phyloP scores from a whole-genome alignment of 2,113 vertebrate species.

The Paedocypris sp. region DNA sequence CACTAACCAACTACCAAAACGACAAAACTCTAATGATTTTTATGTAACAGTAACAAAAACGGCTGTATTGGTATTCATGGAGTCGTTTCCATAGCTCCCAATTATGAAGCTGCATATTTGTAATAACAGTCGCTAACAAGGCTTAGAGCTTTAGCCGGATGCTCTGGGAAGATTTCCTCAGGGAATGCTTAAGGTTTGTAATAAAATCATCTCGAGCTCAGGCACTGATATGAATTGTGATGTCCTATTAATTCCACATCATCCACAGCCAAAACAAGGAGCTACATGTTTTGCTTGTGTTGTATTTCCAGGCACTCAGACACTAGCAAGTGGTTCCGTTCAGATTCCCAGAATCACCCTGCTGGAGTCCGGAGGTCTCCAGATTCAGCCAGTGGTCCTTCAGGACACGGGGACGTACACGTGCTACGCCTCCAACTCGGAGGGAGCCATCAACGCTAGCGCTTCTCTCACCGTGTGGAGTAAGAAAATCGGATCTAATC shows the following conservation, averaged over 20 bases:
- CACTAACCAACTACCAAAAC: slow-evolving; percentile 21
- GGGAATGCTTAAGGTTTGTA: slow-evolving; percentile 32
- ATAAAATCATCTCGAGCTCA: slow-evolving; percentile 34
- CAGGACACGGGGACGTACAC: slow-evolving; percentile 82
- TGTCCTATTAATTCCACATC: slow-evolving; percentile 28
- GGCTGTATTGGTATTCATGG: slow-evolving; percentile 29
- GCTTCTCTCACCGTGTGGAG: slow-evolving; percentile 82
- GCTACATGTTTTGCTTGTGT: slow-evolving; percentile 15
- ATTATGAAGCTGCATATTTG: slow-evolving; percentile 23
- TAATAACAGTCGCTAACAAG: slow-evolving; percentile 27
- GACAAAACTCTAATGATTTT: slow-evolving; percentile 32
- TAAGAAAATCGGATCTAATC: slow-evolving; percentile 50
- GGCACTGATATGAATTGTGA: slow-evolving; percentile 15
- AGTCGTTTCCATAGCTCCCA: slow-evolving; percentile 33
- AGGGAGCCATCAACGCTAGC: slow-evolving; percentile 67
- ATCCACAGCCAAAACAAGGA: not conserved
- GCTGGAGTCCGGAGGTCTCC: slow-evolving; percentile 79
- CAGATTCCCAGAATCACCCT: slow-evolving; percentile 76
- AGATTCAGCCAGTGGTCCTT: slow-evolving; percentile 68
- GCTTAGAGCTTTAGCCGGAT: slow-evolving; percentile 9
- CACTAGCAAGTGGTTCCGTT: slow-evolving; percentile 81
- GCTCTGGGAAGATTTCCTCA: slow-evolving; percentile 22
- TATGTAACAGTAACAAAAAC: slow-evolving; percentile 18
- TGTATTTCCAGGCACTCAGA: slow-evolving; percentile 59
- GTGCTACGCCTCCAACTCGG: slow-evolving; percentile 71